Evolutionary conservation across 2,113 vertebrate genomes (phyloP), one percentile per base, ranked within the genome.

Genomic region (Gopherus flavomarginatus): DNA sequence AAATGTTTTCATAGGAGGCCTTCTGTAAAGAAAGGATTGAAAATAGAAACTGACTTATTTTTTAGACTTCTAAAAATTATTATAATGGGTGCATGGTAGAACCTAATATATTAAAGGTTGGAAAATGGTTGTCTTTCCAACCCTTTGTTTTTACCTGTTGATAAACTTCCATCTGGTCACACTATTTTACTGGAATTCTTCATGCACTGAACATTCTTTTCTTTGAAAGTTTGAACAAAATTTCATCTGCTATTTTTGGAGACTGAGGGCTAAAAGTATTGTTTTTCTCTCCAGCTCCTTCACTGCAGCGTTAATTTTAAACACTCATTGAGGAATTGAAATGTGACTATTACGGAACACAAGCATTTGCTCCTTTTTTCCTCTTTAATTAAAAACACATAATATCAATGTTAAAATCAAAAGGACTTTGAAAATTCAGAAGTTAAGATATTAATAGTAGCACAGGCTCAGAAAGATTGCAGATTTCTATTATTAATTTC

Each of bases 11-110:
- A 44, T 17, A 81, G 13, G 35, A 42, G 47, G 29, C 35, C 0
- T 54, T 89, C 35, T 24, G 0, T 27, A 29, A 75, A 78, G 75
- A 47, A 31, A 75, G 83, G 31, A 11, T 1, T 47, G 35, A 52
- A 52, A 24, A 0, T 0, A 27, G 56, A 27, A 17, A 42, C 13
- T 47, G 24, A 2, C 11, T 44, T 42, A 22, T 24, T 78, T 47
- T 78, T 29, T 42, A 77, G 8, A 0, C 22, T 9, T 82, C 83
- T 81, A 59, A 83, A 21, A 16, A 17, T 80, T 95, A 35, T 8
- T 84, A 4, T 42, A 53, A 35, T 38, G 3, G 16, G 7, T 38
- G 4, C 22, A 21, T 90, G 2, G 14, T 92, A 35, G 53, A 89
- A 56, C 2, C 54, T 83, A 85, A 5, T 47, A 72, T 1, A 16